phyloP scores from a whole-genome alignment of 2,113 vertebrate species.

The Gallinago media region DNA sequence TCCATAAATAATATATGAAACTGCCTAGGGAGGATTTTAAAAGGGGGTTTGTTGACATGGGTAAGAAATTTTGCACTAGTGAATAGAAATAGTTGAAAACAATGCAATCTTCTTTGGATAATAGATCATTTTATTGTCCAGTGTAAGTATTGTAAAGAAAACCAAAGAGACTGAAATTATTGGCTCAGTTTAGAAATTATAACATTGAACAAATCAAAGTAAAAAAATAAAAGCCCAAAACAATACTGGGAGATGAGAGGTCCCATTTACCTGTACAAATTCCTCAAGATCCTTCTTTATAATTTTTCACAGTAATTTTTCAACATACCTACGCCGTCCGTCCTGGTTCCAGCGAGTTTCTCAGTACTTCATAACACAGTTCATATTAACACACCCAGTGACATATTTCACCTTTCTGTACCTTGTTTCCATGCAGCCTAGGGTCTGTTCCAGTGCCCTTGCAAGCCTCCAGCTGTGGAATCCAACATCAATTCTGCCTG shows the following conservation, averaged over 20 bases:
- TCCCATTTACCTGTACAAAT: no score
- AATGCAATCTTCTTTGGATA: constrained; percentile 41
- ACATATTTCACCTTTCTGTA: background rate
- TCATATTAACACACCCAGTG: no score
- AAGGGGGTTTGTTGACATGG: constrained; percentile 14
- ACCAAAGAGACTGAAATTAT: constrained; percentile 64
- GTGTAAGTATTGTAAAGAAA: constrained; percentile 68
- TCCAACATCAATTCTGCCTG: background rate
- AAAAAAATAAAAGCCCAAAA: constrained; percentile 78
- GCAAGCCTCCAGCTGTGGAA: background rate
- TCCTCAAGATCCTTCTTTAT: no score
- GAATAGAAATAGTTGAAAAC: constrained; percentile 59
- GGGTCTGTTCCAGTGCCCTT: background rate
- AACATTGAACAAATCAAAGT: constrained; percentile 80
- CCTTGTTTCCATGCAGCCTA: background rate
- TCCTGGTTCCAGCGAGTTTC: background rate
- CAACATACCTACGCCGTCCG: no score
- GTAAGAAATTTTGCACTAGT: constrained; percentile 38
- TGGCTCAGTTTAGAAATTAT: constrained; percentile 75
- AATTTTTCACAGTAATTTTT: no score
- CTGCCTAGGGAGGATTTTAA: constrained; percentile 38
- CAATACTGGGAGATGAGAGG: constrained; percentile 78
- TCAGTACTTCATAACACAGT: background rate
- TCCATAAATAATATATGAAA: constrained; percentile 69
- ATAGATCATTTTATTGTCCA: constrained; percentile 43